Evolutionary conservation across 2,797 vertebrate species (phyloP), one percentile per base, ranked within the genome.

Genomic region (Rhinophrynus dorsalis): DNA sequence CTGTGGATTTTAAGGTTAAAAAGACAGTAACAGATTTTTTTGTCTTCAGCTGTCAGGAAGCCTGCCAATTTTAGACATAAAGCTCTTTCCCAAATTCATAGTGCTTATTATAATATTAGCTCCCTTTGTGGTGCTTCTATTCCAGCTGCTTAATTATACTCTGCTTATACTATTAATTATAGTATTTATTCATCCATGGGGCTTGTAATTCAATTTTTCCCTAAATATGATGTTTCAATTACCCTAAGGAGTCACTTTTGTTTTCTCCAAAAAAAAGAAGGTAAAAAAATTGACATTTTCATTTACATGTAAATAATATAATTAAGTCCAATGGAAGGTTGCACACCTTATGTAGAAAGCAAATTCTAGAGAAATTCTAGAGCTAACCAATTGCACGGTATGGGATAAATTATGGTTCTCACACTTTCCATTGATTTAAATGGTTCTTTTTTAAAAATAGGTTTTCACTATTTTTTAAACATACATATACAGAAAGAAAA

Each of bases 131-230:
- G 52, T 3, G 17, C 54, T 52, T 44, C 55, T 65, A 65, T 65
- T 40, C 45, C 69, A 72, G 69, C 61, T 72, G 69, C 69, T 58
- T 72, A 72, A 72, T 72, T 72, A 72, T 65, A 72, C 61, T 44
- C 33, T 65, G 61, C 33, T 58, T 51, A 51, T 65, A 51, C 44
- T 57, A 72, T 65, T 72, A 65, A 72, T 72, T 59, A 72, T 72
- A 72, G 69, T 59, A 72, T 65, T 72, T 65, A 63, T 65, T 72
- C 45, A 32, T 72, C 61, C 48, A 23, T 65, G 52, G 47, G 61
- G 61, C 47, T 47, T 65, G 40, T 65, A 50, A 72, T 59, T 65
- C 59, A 26, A 65, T 65, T 72, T 64, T 48, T 23, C 42, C 13
- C 61, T 33, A 42, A 72, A 37, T 27, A 21, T 48, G 52, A 18